A percentile compares a stretch with the other conserved stretches of the same genome.
These are phyloP conservation scores for Argopecten irradians DNA, from an alignment of 1,140 invertebrate genomes.

Conservation along the genomic window DNA sequence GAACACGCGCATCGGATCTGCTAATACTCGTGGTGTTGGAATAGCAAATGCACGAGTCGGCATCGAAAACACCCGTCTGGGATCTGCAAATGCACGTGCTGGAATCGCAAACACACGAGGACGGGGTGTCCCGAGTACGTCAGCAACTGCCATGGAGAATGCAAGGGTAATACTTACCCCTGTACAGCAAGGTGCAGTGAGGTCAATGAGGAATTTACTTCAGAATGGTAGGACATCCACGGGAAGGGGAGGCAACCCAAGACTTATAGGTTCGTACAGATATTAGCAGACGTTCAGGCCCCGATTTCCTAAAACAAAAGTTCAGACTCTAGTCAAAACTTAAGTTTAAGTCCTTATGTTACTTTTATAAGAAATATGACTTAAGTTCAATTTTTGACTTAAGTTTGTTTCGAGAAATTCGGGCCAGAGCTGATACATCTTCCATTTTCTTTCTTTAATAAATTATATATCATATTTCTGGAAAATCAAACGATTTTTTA, in stretches of 20 bases:
- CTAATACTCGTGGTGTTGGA: too few species aligned
- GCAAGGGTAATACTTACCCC: constrained; percentile 47
- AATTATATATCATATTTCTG: too few species aligned
- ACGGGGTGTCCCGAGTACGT: neutral
- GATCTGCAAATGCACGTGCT: neutral
- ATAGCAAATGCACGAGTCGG: neutral
- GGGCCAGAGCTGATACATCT: neutral
- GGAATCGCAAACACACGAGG: neutral
- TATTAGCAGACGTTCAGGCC: neutral
- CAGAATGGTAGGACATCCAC: constrained; percentile 32
- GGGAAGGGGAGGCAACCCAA: constrained; percentile 30
- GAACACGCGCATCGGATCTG: neutral
- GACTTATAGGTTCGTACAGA: constrained; percentile 41
- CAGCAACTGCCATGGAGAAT: constrained; percentile 6
- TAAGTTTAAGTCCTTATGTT: too few species aligned
- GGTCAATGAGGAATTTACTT: constrained; percentile 42
- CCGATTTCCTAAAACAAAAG: neutral
- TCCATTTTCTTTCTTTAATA: neutral
- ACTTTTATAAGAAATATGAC: neutral
- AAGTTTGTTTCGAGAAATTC: too few species aligned
- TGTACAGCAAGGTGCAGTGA: constrained; percentile 45
- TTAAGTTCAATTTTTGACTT: too few species aligned
- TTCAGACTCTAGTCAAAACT: neutral
- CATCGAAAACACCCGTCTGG: neutral
- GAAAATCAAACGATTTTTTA: too few species aligned